phyloP scores from a whole-genome alignment of 2,888 invertebrate genomes.

The Halocaridina rubra region DNA sequence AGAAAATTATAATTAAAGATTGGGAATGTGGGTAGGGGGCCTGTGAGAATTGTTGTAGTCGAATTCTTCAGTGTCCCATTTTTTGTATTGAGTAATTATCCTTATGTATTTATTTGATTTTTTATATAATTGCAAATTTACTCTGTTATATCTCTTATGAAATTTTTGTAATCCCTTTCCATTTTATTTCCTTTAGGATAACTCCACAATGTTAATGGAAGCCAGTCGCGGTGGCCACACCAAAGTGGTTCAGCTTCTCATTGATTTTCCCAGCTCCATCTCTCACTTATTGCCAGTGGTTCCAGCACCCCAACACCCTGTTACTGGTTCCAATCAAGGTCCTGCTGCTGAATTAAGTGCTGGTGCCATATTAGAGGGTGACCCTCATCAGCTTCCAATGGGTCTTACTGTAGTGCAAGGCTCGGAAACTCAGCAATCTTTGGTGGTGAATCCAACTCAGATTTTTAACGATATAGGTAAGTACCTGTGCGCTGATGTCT shows the following conservation, averaged over 20 bases:
- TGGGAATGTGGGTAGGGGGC: too few species aligned
- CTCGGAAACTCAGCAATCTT: slow-evolving; percentile 45
- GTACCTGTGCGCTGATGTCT: too few species aligned
- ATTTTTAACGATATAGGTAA: slow-evolving; percentile 53
- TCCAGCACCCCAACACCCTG: slow-evolving; percentile 36
- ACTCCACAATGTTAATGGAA: slow-evolving; percentile 98
- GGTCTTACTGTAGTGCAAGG: slow-evolving; percentile 51
- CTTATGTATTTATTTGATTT: too few species aligned
- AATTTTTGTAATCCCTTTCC: too few species aligned
- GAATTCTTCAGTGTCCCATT: too few species aligned
- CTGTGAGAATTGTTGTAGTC: too few species aligned
- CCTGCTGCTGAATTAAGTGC: slow-evolving; percentile 35
- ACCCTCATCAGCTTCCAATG: slow-evolving; percentile 42
- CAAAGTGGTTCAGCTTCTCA: slow-evolving; percentile 90
- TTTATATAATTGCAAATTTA: too few species aligned
- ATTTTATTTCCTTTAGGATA: slow-evolving; percentile 73
- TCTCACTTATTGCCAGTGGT: slow-evolving; percentile 59
- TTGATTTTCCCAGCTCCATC: slow-evolving; percentile 92
- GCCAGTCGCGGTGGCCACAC: slow-evolving; percentile 98
- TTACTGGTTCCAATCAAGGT: slow-evolving; percentile 37
- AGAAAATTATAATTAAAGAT: too few species aligned
- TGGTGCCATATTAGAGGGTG: slow-evolving; percentile 67
- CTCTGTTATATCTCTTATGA: too few species aligned
- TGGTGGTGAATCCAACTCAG: slow-evolving; percentile 53
- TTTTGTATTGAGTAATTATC: too few species aligned